Percentiles rank a stretch among this genome's conserved stretches.
Conservation (phyloP, 2,113 vertebrate genomes). For the Scomber scombrus region DNA sequence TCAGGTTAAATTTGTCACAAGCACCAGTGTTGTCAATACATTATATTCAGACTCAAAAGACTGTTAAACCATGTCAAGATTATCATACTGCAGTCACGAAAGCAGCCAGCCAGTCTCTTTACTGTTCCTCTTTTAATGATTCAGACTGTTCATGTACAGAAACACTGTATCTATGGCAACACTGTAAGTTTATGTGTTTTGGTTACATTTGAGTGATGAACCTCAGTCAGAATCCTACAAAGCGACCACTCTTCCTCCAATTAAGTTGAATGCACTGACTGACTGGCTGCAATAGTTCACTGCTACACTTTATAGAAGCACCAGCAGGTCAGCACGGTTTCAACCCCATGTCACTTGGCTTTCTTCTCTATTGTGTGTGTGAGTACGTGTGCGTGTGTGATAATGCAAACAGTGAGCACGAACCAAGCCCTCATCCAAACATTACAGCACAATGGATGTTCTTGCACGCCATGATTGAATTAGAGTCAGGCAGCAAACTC, state of each 20-base stretch:
- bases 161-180: constrained; percentile 28
- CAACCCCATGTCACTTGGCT: neutral
- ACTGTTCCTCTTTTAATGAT: neutral
- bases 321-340: neutral
- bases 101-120: neutral
- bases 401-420: constrained; percentile 19
- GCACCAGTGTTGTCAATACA: no score
- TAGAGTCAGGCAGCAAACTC: constrained; percentile 21
- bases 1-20: neutral
- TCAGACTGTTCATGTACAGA: constrained; percentile 10
- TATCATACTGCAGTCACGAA: neutral
- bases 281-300: neutral
- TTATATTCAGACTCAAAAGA: neutral
- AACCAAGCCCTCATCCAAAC: constrained; percentile 6
- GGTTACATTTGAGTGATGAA: neutral
- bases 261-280: neutral
- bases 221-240: neutral
- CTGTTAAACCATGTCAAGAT: neutral
- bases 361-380: neutral
- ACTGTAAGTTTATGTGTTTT: neutral
- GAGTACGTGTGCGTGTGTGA: neutral
- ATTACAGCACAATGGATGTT: constrained; percentile 27
- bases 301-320: neutral
- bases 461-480: neutral
- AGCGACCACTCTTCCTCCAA: neutral